phyloP scores from a whole-genome alignment of 2,797 vertebrate genomes.

The Microcaecilia unicolor region DNA sequence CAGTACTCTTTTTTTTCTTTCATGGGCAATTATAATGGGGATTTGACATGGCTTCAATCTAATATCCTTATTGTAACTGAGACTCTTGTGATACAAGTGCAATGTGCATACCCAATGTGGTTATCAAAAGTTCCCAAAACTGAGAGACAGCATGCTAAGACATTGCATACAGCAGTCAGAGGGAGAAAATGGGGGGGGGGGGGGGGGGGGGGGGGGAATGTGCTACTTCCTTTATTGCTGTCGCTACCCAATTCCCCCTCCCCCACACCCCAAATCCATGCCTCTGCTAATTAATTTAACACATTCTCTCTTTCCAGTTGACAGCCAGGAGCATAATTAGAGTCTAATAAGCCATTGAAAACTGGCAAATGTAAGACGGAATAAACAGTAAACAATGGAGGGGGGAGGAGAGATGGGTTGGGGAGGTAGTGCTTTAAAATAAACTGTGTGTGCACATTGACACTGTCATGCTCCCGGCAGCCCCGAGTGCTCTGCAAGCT shows the following conservation, averaged over 20 bases:
- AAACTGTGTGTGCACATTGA: constrained; percentile 74
- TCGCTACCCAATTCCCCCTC: constrained; percentile 20
- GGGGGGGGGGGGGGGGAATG: too few species aligned
- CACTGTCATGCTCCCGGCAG: constrained; percentile 79
- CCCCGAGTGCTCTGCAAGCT: constrained; percentile 82
- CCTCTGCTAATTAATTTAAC: constrained; percentile 47
- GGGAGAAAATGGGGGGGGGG: too few species aligned
- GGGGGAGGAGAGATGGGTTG: constrained; percentile 30
- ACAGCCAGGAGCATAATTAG: constrained; percentile 56
- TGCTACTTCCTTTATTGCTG: constrained; percentile 27
- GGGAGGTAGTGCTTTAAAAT: constrained; percentile 63
- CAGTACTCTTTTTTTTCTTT: too few species aligned
- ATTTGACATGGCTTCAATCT: too few species aligned
- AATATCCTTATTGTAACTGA: too few species aligned
- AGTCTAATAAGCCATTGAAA: constrained; percentile 43
- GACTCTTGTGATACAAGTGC: too few species aligned
- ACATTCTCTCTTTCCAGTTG: constrained; percentile 36
- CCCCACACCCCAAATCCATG: too few species aligned
- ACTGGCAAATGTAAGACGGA: constrained; percentile 37
- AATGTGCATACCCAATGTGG: too few species aligned
- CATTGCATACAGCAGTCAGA: too few species aligned
- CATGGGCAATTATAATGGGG: too few species aligned
- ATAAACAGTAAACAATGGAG: constrained; percentile 46
- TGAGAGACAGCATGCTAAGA: constrained; percentile 25
- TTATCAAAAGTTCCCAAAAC: too few species aligned